A percentile compares a stretch with the other conserved stretches of the same genome.
Conservation (phyloP, 2,797 vertebrate species). For the Sebastes hopkinsi region DNA sequence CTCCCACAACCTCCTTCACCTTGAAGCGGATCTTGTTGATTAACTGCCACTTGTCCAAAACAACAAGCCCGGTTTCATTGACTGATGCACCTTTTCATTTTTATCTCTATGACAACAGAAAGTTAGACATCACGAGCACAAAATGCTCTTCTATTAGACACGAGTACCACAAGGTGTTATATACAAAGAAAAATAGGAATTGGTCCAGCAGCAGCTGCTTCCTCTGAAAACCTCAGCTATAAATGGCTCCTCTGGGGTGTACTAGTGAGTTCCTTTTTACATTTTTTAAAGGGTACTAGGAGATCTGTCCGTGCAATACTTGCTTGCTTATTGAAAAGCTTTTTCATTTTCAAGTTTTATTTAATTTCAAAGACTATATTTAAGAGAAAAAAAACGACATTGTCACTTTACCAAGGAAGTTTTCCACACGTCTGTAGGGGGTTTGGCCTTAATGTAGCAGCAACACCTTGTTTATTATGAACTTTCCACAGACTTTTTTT, state of each 20-base stretch:
- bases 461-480: constrained; percentile 85
- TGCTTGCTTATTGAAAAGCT: constrained; percentile 85
- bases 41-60: constrained; percentile 40
- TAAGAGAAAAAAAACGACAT: constrained; percentile 69
- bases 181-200: not conserved
- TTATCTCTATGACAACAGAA: constrained; percentile 23
- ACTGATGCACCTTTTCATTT: constrained; percentile 1
- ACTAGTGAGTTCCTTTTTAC: constrained; percentile 74
- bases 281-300: constrained; percentile 82
- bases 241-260: constrained; percentile 74
- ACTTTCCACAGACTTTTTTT: constrained; percentile 90
- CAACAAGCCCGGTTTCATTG: not conserved
- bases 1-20: constrained; percentile 27
- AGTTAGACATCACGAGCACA: not conserved
- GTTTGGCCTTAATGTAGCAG: constrained; percentile 97
- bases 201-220: constrained; percentile 39
- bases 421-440: constrained; percentile 87
- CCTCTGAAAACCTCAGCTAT: constrained; percentile 49
- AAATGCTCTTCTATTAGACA: not conserved
- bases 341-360: constrained; percentile 65
- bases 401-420: constrained; percentile 95
- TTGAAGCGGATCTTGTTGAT: constrained; percentile 29
- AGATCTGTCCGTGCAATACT: constrained; percentile 92
- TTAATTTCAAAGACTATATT: constrained; percentile 76
- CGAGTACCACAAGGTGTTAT: constrained; percentile 9